Evolutionary conservation across 2,113 vertebrate genomes (phyloP).

Genomic region (Hypocryptadius cinnamomeus): DNA sequence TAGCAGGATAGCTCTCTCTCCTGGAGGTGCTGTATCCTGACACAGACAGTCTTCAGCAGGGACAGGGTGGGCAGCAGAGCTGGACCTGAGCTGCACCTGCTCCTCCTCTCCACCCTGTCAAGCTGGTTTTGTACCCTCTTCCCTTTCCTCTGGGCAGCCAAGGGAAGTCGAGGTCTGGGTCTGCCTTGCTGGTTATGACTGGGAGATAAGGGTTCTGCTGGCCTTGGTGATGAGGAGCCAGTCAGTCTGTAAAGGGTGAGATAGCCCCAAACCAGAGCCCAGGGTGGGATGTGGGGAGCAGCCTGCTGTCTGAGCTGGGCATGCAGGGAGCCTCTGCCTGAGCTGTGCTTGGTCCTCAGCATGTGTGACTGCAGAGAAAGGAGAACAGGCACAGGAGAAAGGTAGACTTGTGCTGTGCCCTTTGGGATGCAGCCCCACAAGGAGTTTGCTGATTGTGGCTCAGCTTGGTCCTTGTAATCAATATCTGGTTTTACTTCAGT

Average conservation of each 20-base stretch:
- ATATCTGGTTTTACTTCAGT: not conserved
- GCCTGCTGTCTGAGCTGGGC: not conserved
- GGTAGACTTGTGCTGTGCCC: not conserved
- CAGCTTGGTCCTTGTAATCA: not conserved
- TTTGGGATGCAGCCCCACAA: not conserved
- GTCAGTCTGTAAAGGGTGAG: not conserved
- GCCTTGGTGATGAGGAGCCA: not conserved
- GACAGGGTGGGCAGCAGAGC: not conserved
- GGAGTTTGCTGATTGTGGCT: not conserved
- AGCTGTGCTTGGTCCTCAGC: not conserved
- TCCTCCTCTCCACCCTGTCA: not conserved
- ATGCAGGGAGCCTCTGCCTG: not conserved
- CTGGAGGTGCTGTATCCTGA: too few species aligned
- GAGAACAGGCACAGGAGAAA: not conserved
- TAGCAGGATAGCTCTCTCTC: not conserved
- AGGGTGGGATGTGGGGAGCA: not conserved
- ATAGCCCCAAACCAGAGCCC: not conserved
- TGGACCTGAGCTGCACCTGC: not conserved
- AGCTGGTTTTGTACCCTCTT: not conserved
- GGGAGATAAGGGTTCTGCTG: not conserved
- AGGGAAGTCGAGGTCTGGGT: not conserved
- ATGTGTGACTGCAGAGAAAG: not conserved
- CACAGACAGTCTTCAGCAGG: not conserved
- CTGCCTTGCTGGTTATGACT: not conserved
- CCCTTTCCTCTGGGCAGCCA: not conserved